Evolutionary conservation across 2,797 vertebrate genomes (phyloP).

Genomic region (Takifugu rubripes): DNA sequence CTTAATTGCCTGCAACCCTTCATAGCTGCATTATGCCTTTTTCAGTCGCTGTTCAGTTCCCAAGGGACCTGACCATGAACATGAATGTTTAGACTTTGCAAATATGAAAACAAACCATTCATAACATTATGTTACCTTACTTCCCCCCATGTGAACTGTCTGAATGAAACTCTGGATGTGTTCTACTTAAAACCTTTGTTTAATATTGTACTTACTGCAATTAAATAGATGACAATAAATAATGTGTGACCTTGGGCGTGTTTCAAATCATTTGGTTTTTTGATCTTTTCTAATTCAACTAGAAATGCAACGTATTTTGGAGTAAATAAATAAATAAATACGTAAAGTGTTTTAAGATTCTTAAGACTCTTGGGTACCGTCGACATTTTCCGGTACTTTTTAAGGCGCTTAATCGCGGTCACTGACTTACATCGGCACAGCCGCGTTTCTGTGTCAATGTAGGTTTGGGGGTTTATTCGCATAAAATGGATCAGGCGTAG

Average conservation of each 20-base stretch:
- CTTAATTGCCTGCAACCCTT: slow-evolving; percentile 67
- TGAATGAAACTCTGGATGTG: slow-evolving; percentile 68
- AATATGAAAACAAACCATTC: slow-evolving; percentile 46
- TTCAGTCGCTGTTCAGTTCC: slow-evolving; percentile 49
- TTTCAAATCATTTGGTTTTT: slow-evolving; percentile 16
- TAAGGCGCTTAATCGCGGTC: too few species aligned
- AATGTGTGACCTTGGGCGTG: slow-evolving; percentile 49
- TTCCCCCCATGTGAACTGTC: slow-evolving; percentile 50
- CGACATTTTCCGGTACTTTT: too few species aligned
- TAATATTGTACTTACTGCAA: slow-evolving; percentile 72
- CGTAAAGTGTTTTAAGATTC: too few species aligned
- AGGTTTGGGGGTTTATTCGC: too few species aligned
- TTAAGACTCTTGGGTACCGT: too few species aligned
- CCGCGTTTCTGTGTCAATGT: too few species aligned
- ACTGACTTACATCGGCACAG: too few species aligned
- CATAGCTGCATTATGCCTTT: slow-evolving; percentile 67
- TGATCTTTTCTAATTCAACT: not conserved
- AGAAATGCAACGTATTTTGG: too few species aligned
- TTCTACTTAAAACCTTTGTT: slow-evolving; percentile 67
- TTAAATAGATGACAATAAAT: slow-evolving; percentile 67
- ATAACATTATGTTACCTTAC: slow-evolving; percentile 62
- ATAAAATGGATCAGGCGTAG: too few species aligned
- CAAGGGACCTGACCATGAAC: slow-evolving; percentile 47
- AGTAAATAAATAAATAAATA: too few species aligned
- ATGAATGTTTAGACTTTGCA: slow-evolving; percentile 67